Percentiles rank a stretch among this genome's conserved stretches.
phyloP scores from a whole-genome alignment of 2,113 vertebrate genomes.

The Shinisaurus crocodilurus region DNA sequence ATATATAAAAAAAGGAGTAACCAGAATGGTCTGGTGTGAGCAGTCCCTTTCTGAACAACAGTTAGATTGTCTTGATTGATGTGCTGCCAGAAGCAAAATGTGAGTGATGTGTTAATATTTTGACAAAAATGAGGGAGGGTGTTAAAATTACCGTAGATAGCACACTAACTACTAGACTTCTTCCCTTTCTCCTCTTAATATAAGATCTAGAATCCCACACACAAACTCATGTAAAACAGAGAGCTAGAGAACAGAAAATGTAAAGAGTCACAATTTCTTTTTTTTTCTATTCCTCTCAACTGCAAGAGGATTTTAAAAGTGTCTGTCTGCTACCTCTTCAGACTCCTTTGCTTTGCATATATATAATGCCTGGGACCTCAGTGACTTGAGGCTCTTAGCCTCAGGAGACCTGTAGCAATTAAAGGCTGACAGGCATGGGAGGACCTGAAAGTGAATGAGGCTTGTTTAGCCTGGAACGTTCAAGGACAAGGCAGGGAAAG shows the following conservation, averaged over 20 bases:
- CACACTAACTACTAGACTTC: neutral
- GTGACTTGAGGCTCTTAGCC: neutral
- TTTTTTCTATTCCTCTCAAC: neutral
- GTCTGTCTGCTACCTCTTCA: neutral
- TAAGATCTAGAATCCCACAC: neutral
- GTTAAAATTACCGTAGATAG: neutral
- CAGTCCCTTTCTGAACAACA: neutral
- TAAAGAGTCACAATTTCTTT: no score
- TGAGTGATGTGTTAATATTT: neutral
- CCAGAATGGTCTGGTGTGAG: neutral
- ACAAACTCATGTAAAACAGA: neutral
- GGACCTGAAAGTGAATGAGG: conserved; percentile 10
- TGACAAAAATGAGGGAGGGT: neutral
- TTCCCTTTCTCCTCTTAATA: neutral
- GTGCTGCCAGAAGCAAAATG: neutral
- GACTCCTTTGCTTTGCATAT: neutral
- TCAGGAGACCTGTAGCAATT: neutral
- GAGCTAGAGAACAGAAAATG: neutral
- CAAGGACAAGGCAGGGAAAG: neutral
- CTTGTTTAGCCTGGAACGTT: neutral
- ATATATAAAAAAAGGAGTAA: neutral
- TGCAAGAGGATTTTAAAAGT: neutral
- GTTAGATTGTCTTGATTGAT: neutral
- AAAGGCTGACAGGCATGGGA: neutral
- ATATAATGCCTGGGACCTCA: neutral